phyloP scores from a whole-genome alignment of 1,140 invertebrate species.

The Plectus sambesii region DNA sequence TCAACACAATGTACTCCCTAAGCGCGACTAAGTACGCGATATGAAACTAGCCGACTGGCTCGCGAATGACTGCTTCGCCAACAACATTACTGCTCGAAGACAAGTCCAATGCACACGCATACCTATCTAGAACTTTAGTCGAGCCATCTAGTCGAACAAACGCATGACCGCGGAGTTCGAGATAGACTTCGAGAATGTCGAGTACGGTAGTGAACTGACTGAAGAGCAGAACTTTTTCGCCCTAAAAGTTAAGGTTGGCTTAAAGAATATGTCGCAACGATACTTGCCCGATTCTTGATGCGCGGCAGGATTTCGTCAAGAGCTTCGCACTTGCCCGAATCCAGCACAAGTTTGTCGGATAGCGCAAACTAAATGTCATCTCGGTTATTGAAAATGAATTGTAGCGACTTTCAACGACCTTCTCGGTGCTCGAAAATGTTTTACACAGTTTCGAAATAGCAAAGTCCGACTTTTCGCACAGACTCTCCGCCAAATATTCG shows the following conservation, averaged over 20 bases:
- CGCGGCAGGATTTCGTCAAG: slow-evolving; percentile 49
- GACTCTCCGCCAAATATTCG: slow-evolving; percentile 72
- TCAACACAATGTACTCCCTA: no score
- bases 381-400: no score
- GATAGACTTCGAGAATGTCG: slow-evolving; percentile 74
- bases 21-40: no score
- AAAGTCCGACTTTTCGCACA: slow-evolving; percentile 76
- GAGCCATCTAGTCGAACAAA: slow-evolving; percentile 72
- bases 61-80: slow-evolving; percentile 67
- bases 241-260: no score
- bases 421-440: slow-evolving; percentile 41
- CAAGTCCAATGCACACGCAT: slow-evolving; percentile 18
- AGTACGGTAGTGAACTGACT: slow-evolving; percentile 87
- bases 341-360: slow-evolving; percentile 46
- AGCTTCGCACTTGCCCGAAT: slow-evolving; percentile 52
- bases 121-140: slow-evolving; percentile 64
- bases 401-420: no score
- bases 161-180: slow-evolving; percentile 58
- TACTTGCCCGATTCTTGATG: slow-evolving; percentile 47
- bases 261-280: no score
- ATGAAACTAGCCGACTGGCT: no score
- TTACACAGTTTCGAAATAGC: slow-evolving; percentile 69
- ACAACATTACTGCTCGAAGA: slow-evolving; percentile 22
- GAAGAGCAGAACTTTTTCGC: slow-evolving; percentile 67
- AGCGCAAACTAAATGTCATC: slow-evolving; percentile 46